Evolutionary conservation across 1,140 invertebrate genomes (phyloP).

Genomic region (Drosophila tropicalis): DNA sequence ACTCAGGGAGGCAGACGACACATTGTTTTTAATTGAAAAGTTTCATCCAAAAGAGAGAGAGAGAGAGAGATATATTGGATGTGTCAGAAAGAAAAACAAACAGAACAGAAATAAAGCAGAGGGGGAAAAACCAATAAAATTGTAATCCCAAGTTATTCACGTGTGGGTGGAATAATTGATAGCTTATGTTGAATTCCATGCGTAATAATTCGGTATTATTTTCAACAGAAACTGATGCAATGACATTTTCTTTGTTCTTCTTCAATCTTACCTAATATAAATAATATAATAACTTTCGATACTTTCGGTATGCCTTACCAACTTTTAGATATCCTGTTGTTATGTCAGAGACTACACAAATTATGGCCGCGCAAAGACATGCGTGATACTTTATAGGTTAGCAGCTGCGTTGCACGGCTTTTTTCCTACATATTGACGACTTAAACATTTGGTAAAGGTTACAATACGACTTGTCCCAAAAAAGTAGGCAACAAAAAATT

Average conservation of each 20-base stretch:
- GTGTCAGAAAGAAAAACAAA: constrained; percentile 1
- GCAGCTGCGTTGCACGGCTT: too few relatives aligned
- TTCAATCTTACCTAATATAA: constrained; percentile 32
- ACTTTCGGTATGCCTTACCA: neutral
- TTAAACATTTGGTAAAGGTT: neutral
- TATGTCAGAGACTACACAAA: constrained; percentile 16
- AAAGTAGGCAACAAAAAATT: constrained; percentile 41
- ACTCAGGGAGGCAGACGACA: constrained; percentile 21
- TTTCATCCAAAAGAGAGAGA: constrained; percentile 24
- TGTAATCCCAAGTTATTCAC: constrained; percentile 32
- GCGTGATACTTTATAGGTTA: too few relatives aligned
- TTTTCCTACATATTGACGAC: neutral
- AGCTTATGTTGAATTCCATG: constrained; percentile 29
- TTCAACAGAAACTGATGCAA: constrained; percentile 3
- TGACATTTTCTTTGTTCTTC: neutral
- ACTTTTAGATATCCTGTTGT: neutral
- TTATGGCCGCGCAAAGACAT: neutral
- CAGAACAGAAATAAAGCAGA: neutral
- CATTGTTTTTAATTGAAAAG: constrained; percentile 72
- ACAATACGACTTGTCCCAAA: neutral
- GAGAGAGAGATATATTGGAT: neutral
- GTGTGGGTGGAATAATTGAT: constrained; percentile 37
- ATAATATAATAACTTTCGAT: constrained; percentile 40
- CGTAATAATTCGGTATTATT: constrained; percentile 6
- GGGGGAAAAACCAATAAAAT: constrained; percentile 21